phyloP scores from a whole-genome alignment of 2,797 vertebrate genomes.

The Helicolenus hilgendorfi region DNA sequence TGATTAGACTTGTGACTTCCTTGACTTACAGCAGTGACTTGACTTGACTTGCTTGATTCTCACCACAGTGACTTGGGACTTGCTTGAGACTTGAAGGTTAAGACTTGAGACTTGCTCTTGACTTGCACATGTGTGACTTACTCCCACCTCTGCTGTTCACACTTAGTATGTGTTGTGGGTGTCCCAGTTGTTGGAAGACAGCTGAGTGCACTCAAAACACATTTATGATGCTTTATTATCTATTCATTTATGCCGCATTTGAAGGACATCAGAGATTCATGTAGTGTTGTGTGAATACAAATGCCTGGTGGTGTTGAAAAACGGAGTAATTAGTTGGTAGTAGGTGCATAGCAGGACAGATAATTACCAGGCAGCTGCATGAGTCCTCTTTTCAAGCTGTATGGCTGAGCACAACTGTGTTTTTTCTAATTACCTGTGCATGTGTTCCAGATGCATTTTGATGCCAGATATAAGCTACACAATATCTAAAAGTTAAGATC shows the following conservation, averaged over 20 bases:
- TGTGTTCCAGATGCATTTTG: not conserved
- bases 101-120: too few species aligned
- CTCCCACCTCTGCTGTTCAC: too few species aligned
- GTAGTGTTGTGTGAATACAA: not conserved
- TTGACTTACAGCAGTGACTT: too few species aligned
- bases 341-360: not conserved
- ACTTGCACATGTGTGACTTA: too few species aligned
- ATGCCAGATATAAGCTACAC: not conserved
- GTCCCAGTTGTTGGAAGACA: not conserved
- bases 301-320: not conserved
- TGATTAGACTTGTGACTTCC: too few species aligned
- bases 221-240: not conserved
- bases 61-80: too few species aligned
- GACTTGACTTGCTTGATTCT: too few species aligned
- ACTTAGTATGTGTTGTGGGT: not conserved
- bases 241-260: not conserved
- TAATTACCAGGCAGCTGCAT: not conserved
- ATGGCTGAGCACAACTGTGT: not conserved
- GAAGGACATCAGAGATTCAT: not conserved
- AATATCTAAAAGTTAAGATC: not conserved
- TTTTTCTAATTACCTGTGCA: not conserved
- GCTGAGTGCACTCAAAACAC: not conserved
- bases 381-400: not conserved
- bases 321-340: not conserved
- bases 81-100: too few species aligned